Conservation (phyloP, 1,140 invertebrate species). For the Cylas formicarius region DNA sequence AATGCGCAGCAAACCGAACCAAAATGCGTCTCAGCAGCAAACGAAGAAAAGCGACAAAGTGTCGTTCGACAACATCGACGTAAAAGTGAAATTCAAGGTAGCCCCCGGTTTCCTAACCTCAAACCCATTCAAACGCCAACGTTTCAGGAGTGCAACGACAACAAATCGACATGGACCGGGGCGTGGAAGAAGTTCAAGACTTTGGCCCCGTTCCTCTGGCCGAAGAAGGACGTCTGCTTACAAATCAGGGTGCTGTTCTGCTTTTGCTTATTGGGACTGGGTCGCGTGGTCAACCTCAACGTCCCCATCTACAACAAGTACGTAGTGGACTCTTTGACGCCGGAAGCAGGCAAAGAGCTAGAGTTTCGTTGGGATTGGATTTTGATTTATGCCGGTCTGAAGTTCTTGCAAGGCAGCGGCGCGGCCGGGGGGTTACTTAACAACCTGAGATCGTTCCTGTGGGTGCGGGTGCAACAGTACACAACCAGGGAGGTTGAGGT, state of each 20-base stretch:
- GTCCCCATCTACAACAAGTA: conserved; percentile 90
- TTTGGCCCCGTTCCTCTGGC: conserved; percentile 89
- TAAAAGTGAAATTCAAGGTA: conserved; percentile 21
- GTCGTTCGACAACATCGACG: conserved; percentile 17
- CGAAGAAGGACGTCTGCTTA: conserved; percentile 66
- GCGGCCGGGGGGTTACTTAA: conserved; percentile 88
- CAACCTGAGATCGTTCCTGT: conserved; percentile 83
- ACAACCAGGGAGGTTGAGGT: conserved; percentile 82
- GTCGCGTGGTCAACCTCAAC: conserved; percentile 86
- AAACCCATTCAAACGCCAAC: background rate
- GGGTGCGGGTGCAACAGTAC: conserved; percentile 93
- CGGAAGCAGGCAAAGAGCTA: conserved; percentile 35
- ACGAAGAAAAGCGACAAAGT: conserved; percentile 30
- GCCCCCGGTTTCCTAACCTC: background rate
- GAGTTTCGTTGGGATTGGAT: conserved; percentile 83
- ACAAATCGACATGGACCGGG: conserved; percentile 69
- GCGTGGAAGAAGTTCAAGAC: conserved; percentile 69
- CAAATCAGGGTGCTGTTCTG: conserved; percentile 82
- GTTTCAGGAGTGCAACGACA: conserved; percentile 48
- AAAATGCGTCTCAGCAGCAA: too few relatives aligned
- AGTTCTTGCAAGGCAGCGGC: conserved; percentile 89
- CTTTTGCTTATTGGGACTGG: conserved; percentile 65
- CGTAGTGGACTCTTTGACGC: conserved; percentile 78
- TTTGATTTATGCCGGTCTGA: conserved; percentile 75
- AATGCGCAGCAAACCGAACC: too few relatives aligned